Evolutionary conservation across 53 echinoderm and acorn worm species (phyloP).

Genomic region (Astropecten irregularis): DNA sequence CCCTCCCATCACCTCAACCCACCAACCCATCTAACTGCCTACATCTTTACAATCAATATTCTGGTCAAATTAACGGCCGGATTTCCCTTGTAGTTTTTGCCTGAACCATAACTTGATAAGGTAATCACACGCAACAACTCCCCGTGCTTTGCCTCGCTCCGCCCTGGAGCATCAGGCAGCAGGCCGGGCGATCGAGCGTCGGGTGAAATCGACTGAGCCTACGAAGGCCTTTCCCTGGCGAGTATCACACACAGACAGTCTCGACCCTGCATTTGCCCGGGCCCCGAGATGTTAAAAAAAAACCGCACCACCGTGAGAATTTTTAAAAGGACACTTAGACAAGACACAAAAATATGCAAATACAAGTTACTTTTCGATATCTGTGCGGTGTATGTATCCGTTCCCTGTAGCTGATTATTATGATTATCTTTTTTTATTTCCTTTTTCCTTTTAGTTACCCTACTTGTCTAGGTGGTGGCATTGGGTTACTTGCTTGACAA

Average conservation of each 20-base stretch:
- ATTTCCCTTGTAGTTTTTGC: constrained; percentile 63
- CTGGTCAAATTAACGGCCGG: constrained; percentile 43
- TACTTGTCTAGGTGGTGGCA: constrained; percentile 2
- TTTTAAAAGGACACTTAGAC: constrained; percentile 17
- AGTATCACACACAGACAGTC: background rate
- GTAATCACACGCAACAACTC: constrained; percentile 63
- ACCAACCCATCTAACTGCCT: constrained; percentile 21
- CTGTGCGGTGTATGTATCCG: background rate
- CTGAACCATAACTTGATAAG: constrained; percentile 57
- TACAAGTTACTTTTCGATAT: constrained; percentile 15
- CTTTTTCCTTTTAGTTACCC: no score
- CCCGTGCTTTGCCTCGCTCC: background rate
- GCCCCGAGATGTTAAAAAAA: no score
- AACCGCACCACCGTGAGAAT: constrained; percentile 20
- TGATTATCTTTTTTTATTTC: no score
- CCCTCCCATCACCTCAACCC: background rate
- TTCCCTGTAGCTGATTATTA: background rate
- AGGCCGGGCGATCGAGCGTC: no score
- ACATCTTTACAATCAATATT: constrained; percentile 45
- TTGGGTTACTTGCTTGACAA: constrained; percentile 24
- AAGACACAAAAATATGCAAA: constrained; percentile 59
- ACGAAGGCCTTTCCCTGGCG: background rate
- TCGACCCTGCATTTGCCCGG: no score
- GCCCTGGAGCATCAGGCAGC: constrained; percentile 40
- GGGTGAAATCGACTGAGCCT: background rate